These are phyloP conservation scores for Eudyptes chrysolophus DNA, from an alignment of 2,113 vertebrate genomes.

Conservation along the genomic window DNA sequence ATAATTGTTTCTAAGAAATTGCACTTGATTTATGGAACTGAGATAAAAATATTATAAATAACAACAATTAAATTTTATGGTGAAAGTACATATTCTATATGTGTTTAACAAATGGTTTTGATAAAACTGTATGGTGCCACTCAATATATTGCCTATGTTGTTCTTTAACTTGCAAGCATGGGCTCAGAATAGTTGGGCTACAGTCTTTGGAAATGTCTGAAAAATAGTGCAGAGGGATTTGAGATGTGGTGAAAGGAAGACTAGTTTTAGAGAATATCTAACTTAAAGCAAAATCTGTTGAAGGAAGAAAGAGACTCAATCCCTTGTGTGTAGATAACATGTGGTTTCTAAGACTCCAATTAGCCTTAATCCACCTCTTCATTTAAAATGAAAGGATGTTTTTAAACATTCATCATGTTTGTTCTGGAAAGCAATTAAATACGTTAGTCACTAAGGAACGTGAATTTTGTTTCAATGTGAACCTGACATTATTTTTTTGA, in stretches of 20 bases:
- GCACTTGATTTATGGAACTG: neutral
- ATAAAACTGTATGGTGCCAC: neutral
- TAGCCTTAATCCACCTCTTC: slow-evolving; percentile 41
- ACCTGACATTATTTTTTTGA: neutral
- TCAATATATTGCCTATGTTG: neutral
- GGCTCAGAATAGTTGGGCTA: neutral
- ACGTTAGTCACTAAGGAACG: neutral
- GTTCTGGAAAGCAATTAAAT: neutral
- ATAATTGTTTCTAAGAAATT: neutral
- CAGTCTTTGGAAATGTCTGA: neutral
- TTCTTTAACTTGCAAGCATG: neutral
- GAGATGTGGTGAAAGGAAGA: neutral
- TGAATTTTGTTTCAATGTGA: neutral
- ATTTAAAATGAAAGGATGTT: slow-evolving; percentile 34
- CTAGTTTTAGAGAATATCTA: neutral
- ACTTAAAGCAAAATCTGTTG: neutral
- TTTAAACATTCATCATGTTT: slow-evolving; percentile 10
- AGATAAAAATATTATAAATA: neutral
- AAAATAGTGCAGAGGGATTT: neutral
- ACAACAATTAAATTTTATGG: neutral
- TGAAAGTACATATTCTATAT: neutral
- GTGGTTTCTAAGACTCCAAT: slow-evolving; percentile 39
- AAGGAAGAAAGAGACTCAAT: neutral
- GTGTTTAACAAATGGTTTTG: neutral
- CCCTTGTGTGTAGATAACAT: neutral